These are phyloP conservation scores for Ochropacha duplaris DNA, from an alignment of 2,888 invertebrate species.

Conservation along the genomic window DNA sequence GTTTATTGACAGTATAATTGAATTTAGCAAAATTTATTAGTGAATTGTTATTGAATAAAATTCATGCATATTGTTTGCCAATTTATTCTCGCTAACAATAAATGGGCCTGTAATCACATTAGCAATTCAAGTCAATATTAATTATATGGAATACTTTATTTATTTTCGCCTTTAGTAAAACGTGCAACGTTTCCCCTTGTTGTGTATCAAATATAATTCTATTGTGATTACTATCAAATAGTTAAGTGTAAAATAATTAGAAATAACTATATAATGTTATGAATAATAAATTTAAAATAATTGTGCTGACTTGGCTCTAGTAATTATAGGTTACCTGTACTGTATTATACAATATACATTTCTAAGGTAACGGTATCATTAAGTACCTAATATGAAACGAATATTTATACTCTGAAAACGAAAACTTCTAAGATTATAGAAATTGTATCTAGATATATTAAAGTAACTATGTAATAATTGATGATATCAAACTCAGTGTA, in stretches of 20 bases:
- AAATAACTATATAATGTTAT: conserved; percentile 40
- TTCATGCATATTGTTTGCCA: neutral
- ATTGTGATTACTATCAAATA: conserved; percentile 58
- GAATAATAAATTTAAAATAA: conserved; percentile 43
- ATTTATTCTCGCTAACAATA: neutral
- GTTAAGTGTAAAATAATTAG: conserved; percentile 43
- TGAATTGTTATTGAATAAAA: neutral
- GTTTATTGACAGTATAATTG: conserved; percentile 17
- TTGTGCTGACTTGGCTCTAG: conserved; percentile 24
- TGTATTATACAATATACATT: conserved; percentile 28
- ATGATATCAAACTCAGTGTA: conserved; percentile 52
- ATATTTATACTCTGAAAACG: conserved; percentile 49
- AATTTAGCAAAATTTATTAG: neutral
- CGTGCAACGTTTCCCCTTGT: conserved; percentile 48
- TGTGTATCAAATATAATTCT: conserved; percentile 37
- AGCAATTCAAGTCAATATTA: neutral
- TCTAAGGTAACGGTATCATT: conserved; percentile 11
- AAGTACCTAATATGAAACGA: conserved; percentile 34
- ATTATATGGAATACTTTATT: conserved; percentile 7
- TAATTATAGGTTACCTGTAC: conserved; percentile 23
- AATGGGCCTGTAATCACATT: neutral
- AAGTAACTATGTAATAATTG: conserved; percentile 40
- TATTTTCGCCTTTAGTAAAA: conserved; percentile 20
- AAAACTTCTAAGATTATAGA: conserved; percentile 32
- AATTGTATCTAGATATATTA: conserved; percentile 35